Evolutionary conservation across 92 coral and sea anemone genomes (phyloP).

Genomic region (Chrysogorgia sp.): DNA sequence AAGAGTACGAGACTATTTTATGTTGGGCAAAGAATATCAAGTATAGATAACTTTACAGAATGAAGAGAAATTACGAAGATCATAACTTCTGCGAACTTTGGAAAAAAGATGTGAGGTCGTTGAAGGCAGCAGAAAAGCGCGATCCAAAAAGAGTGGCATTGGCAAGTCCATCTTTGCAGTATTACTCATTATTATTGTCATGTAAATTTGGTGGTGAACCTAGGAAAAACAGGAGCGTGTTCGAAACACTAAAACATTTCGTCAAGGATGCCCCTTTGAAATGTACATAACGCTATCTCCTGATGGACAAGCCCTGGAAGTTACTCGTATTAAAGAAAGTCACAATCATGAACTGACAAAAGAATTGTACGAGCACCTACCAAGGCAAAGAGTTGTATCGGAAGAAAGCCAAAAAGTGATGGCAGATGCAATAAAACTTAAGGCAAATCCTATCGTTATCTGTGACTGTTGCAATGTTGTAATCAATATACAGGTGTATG

Average conservation of each 20-base stretch:
- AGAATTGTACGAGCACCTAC: conserved; percentile 53
- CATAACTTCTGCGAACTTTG: no score
- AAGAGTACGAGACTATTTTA: not conserved
- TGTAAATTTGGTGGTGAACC: conserved; percentile 44
- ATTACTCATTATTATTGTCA: no score
- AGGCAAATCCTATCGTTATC: conserved; percentile 4
- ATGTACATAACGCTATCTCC: conserved; percentile 39
- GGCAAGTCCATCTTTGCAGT: no score
- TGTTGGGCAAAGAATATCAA: conserved; percentile 45
- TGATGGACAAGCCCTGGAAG: conserved; percentile 59
- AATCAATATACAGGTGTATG: no score
- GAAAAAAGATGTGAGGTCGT: no score
- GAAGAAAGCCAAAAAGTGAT: not conserved
- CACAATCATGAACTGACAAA: conserved; percentile 47
- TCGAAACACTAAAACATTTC: conserved; percentile 56
- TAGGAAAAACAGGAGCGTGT: conserved; percentile 29
- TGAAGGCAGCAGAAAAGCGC: no score
- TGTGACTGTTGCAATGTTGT: no score
- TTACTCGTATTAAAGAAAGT: conserved; percentile 34
- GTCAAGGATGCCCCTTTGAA: conserved; percentile 61
- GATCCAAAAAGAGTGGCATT: no score
- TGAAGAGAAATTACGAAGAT: conserved; percentile 36
- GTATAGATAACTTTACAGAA: conserved; percentile 26
- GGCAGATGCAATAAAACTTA: conserved; percentile 8
- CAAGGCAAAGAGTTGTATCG: conserved; percentile 34